phyloP scores from a whole-genome alignment of 64 coral and sea anemone genomes.

The Hydrozoanthus tunicans region DNA sequence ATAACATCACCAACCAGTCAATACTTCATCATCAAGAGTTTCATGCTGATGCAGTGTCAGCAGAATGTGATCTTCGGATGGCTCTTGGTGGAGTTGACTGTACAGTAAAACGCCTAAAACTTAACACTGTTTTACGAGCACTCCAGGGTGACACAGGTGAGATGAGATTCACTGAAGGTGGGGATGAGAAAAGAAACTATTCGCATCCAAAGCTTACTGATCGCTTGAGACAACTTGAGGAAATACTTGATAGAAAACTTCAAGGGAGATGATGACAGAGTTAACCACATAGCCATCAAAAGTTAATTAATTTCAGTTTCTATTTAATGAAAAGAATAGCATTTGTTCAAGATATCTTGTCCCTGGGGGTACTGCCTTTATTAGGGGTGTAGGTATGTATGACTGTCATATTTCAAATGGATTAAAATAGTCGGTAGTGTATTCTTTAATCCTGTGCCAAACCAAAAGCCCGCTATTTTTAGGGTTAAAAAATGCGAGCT shows the following conservation, averaged over 20 bases:
- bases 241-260: conserved; percentile 29
- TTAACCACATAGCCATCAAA: too few relatives aligned
- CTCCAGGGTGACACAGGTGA: conserved; percentile 68
- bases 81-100: conserved; percentile 81
- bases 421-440: too few relatives aligned
- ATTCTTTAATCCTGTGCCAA: too few relatives aligned
- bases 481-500: too few relatives aligned
- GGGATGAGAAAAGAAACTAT: conserved; percentile 69
- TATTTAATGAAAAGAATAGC: too few relatives aligned
- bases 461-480: too few relatives aligned
- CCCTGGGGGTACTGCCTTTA: too few relatives aligned
- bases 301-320: too few relatives aligned
- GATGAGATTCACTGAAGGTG: conserved; percentile 69
- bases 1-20: conserved; percentile 25
- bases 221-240: conserved; percentile 55
- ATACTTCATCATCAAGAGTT: conserved; percentile 76
- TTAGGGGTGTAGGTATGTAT: too few relatives aligned
- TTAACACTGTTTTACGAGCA: conserved; percentile 63
- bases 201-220: conserved; percentile 87
- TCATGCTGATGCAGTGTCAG: conserved; percentile 77
- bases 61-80: conserved; percentile 62
- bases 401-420: too few relatives aligned
- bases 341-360: too few relatives aligned
- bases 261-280: not conserved
- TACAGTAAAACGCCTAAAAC: conserved; percentile 62